Percentiles rank a stretch among this genome's conserved stretches.
Evolutionary conservation across 2,113 vertebrate genomes (phyloP).

Genomic region (Girardinichthys multiradiatus): DNA sequence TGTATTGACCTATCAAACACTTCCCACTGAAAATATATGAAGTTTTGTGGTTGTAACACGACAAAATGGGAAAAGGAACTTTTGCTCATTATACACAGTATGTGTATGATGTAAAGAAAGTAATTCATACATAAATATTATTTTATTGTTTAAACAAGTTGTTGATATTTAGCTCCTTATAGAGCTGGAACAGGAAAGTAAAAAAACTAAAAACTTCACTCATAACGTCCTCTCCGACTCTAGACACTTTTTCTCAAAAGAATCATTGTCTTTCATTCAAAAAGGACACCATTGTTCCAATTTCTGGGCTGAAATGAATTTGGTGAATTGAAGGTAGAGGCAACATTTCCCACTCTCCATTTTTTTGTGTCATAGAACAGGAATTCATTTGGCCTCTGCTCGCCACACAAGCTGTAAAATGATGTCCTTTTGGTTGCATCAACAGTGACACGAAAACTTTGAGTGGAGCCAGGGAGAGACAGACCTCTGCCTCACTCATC

Average conservation of each 20-base stretch:
- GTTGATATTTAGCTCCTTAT: conserved; percentile 23
- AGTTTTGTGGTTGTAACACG: neutral
- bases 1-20: neutral
- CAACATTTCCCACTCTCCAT: conserved; percentile 51
- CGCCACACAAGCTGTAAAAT: neutral
- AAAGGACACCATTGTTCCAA: conserved; percentile 64
- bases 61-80: neutral
- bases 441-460: conserved; percentile 30
- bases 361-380: conserved; percentile 37
- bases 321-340: conserved; percentile 48
- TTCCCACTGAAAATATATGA: neutral
- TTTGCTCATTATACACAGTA: neutral
- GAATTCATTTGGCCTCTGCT: conserved; percentile 43
- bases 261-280: conserved; percentile 56
- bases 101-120: neutral
- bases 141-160: conserved; percentile 17
- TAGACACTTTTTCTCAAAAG: conserved; percentile 57
- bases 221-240: conserved; percentile 31
- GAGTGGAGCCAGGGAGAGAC: conserved; percentile 15
- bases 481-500: conserved; percentile 32
- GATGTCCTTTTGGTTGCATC: conserved; percentile 15
- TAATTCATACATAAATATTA: conserved; percentile 21
- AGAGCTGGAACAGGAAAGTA: conserved; percentile 28
- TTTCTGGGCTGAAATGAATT: conserved; percentile 34
- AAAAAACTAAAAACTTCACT: conserved; percentile 46